Percentiles rank a stretch among this genome's conserved stretches.
phyloP scores from a whole-genome alignment of 2,888 invertebrate genomes.

The Formica aserva region DNA sequence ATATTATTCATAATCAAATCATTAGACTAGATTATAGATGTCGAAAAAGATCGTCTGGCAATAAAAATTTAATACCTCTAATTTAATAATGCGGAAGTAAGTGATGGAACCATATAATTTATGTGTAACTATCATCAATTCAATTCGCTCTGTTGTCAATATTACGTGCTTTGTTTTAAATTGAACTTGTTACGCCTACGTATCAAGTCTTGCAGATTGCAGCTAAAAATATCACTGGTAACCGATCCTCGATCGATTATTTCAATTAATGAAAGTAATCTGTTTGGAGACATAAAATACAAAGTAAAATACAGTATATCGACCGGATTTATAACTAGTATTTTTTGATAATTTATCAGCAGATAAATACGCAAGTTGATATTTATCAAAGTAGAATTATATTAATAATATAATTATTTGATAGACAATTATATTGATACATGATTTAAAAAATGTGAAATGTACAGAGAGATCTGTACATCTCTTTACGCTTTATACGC shows the following conservation, averaged over 20 bases:
- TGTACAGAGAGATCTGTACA: background rate
- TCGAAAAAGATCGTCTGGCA: background rate
- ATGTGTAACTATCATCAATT: slow-evolving; percentile 39
- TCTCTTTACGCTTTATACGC: background rate
- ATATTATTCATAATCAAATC: background rate
- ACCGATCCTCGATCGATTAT: slow-evolving; percentile 23
- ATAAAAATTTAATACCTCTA: slow-evolving; percentile 3
- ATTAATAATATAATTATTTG: background rate
- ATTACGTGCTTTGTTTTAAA: slow-evolving; percentile 59
- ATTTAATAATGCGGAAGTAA: slow-evolving; percentile 14
- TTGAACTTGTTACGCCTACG: slow-evolving; percentile 51
- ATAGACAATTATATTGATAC: background rate
- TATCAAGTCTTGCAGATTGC: slow-evolving; percentile 39
- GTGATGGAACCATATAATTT: slow-evolving; percentile 31
- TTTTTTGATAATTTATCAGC: background rate
- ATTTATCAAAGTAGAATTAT: background rate
- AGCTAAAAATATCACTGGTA: slow-evolving; percentile 59
- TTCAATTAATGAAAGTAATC: background rate
- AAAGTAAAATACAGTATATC: background rate
- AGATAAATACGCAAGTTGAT: background rate
- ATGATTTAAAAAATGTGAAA: background rate
- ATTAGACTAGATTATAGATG: background rate
- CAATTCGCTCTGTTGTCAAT: slow-evolving; percentile 42
- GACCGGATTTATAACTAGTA: background rate
- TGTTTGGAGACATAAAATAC: background rate